Evolutionary conservation across 1,140 invertebrate species (phyloP).

Genomic region (Pogonognathellus flavescens): DNA sequence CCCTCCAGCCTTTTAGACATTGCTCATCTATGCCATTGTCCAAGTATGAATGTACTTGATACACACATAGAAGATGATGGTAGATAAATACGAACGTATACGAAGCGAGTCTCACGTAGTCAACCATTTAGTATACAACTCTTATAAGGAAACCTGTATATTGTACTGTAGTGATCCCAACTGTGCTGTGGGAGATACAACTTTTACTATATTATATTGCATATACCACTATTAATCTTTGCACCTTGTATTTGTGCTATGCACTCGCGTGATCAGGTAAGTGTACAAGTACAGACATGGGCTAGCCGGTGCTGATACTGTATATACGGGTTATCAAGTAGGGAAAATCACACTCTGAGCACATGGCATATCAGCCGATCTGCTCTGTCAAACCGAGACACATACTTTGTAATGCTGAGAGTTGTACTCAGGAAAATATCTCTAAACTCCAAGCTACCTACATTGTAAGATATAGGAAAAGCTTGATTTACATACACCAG

Average conservation of each 20-base stretch:
- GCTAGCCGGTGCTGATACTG: neutral
- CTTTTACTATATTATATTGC: neutral
- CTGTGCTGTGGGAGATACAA: neutral
- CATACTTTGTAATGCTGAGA: neutral
- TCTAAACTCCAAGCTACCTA: neutral
- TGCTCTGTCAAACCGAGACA: neutral
- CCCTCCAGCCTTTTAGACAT: no score
- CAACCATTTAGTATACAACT: no score
- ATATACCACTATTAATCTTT: neutral
- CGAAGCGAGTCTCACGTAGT: no score
- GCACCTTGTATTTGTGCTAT: neutral
- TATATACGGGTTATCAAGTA: neutral
- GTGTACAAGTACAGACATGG: neutral
- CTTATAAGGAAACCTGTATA: neutral
- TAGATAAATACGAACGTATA: no score
- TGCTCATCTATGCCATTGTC: no score
- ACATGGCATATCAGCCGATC: constrained; percentile 4
- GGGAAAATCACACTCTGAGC: constrained; percentile 12
- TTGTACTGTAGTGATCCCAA: neutral
- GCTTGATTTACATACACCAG: no score
- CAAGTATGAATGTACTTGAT: no score
- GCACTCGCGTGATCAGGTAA: constrained; percentile 9
- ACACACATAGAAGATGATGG: no score
- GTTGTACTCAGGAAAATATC: neutral
- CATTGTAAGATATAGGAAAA: no score